Evolutionary conservation across 2,113 vertebrate species (phyloP).

Genomic region (Puffinus mauretanicus): DNA sequence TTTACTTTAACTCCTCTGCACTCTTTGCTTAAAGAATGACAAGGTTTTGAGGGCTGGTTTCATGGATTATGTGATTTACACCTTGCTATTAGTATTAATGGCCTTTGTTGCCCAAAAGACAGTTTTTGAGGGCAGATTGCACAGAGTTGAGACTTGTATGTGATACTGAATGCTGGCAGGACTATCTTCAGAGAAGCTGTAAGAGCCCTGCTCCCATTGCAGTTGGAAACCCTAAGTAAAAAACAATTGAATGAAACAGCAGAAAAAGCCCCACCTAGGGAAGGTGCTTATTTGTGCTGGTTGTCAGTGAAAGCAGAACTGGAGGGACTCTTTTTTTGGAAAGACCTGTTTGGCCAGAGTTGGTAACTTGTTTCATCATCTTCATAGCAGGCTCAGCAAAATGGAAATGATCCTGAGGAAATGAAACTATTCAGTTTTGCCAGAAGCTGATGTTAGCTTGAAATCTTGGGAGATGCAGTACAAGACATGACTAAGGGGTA

Average conservation of each 20-base stretch:
- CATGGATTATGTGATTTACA: neutral
- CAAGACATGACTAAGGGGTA: neutral
- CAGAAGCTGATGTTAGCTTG: neutral
- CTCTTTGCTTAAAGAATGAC: neutral
- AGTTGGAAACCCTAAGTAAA: neutral
- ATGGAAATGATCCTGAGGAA: neutral
- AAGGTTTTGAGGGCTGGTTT: neutral
- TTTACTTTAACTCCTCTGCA: neutral
- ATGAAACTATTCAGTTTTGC: neutral
- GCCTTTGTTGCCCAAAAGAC: neutral
- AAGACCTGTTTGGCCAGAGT: neutral
- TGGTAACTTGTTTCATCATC: neutral
- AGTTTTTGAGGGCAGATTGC: neutral
- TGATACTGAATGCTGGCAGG: neutral
- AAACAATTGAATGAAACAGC: neutral
- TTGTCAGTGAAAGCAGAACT: neutral
- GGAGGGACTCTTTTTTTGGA: neutral
- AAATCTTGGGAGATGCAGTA: neutral
- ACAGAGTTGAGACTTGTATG: accelerated
- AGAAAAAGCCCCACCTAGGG: neutral
- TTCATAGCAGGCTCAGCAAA: neutral
- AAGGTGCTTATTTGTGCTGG: neutral
- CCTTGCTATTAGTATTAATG: neutral
- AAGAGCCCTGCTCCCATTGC: neutral
- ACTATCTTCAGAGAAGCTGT: neutral